phyloP scores from a whole-genome alignment of 2,797 vertebrate genomes.

The Melopsittacus undulatus region DNA sequence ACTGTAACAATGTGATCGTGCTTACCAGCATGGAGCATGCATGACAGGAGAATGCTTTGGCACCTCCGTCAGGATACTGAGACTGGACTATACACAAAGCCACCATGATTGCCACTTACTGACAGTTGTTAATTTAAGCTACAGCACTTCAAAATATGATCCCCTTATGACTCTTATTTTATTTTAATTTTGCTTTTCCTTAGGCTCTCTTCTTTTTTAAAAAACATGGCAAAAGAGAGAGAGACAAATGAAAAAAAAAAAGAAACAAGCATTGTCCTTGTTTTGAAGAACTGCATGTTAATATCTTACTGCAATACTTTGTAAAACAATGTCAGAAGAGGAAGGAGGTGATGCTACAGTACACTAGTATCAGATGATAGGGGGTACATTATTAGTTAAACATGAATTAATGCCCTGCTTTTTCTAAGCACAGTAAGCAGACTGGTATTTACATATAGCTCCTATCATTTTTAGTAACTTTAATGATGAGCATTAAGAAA shows the following conservation, averaged over 20 bases:
- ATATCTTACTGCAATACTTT: neutral
- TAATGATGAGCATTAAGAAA: neutral
- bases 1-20: neutral
- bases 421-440: neutral
- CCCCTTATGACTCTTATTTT: neutral
- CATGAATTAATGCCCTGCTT: neutral
- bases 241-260: neutral
- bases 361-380: neutral
- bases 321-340: neutral
- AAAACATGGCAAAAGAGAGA: neutral
- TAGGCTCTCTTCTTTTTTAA: neutral
- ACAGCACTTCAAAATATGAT: neutral
- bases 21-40: neutral
- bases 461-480: neutral
- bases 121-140: neutral
- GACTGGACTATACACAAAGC: neutral
- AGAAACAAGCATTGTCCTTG: too few species aligned
- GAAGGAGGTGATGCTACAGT: neutral
- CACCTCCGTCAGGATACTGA: neutral
- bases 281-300: neutral
- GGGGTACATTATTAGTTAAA: neutral
- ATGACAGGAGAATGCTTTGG: neutral
- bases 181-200: neutral
- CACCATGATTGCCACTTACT: neutral
- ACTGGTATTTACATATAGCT: neutral